These are phyloP conservation scores for Drosophila nigricruria DNA, from an alignment of 2,888 invertebrate genomes.

Conservation along the genomic window DNA sequence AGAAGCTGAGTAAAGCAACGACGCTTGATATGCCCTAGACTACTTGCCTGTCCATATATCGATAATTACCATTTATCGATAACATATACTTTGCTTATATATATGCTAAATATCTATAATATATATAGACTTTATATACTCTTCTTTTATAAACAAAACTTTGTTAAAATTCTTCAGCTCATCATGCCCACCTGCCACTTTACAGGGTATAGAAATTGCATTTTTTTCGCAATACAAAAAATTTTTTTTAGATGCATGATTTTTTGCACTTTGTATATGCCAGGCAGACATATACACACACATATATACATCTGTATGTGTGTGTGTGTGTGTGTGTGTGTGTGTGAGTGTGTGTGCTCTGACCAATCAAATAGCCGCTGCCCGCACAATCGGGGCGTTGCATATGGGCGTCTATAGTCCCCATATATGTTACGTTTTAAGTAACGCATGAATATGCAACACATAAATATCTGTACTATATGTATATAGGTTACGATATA, in stretches of 20 bases:
- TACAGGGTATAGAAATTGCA: slow-evolving; percentile 52
- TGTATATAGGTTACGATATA: slow-evolving; percentile 7
- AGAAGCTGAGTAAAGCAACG: neutral
- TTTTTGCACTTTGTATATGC: slow-evolving; percentile 22
- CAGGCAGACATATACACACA: neutral
- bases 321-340: neutral
- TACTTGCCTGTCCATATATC: neutral
- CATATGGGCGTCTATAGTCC: slow-evolving; percentile 45
- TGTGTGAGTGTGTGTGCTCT: slow-evolving; percentile 21
- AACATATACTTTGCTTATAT: neutral
- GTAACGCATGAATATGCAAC: slow-evolving; percentile 34
- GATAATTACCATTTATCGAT: neutral
- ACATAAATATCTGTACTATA: neutral
- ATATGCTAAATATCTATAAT: too few species aligned
- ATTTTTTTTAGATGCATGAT: slow-evolving; percentile 32
- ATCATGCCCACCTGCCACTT: slow-evolving; percentile 1
- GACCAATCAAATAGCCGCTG: slow-evolving; percentile 68
- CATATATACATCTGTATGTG: too few species aligned
- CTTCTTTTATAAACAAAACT: too few species aligned
- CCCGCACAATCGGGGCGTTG: slow-evolving; percentile 67
- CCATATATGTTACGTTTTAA: slow-evolving; percentile 3
- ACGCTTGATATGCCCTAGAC: slow-evolving; percentile 20
- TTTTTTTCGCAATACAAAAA: slow-evolving; percentile 53
- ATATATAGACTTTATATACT: too few species aligned
- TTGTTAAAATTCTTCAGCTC: neutral